Evolutionary conservation across 2,888 invertebrate species (phyloP), one percentile per base, ranked within the genome.

Genomic region (Neuroscelio doddi): DNA sequence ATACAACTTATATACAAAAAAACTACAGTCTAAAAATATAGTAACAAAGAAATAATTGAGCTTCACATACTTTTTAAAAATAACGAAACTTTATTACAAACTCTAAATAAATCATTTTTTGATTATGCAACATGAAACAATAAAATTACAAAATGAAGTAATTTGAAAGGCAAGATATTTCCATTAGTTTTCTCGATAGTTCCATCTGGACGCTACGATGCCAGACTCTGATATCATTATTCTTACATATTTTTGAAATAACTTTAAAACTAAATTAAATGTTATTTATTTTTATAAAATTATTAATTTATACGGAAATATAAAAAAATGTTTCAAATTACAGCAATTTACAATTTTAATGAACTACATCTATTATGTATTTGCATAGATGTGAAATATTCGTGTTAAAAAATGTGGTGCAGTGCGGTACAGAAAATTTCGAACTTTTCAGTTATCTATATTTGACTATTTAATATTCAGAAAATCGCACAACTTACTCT

Each of bases 111-210:
- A 30, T 10, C 8, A 8, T 36, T 36, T 14, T 15, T 14, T 16
- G 7, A 9, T n/a, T 14, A 10, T n/a, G 2, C 2, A n/a, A n/a
- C n/a, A n/a, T 36, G n/a, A 36, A 36, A 36, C n/a, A 15, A 32
- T 32, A 3, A 9, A 32, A 9, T 3, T 5, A 36, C n/a, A 36
- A 36, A 36, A 36, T 36, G 8, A 8, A 26, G 5, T 26, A 53
- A 47, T 49, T 62, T 17, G 68, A 79, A 80, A 80, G 78, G 77
- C 80, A 80, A 79, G 74, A 78, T 78, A 78, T 76, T 76, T 76
- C 70, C 76, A 64, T 81, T 81, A 80, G 81, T 81, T 81, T 81
- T 79, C 73, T 72, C 70, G 73, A 56, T 70, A 77, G 73, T 71
- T 66, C 71, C 74, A 78, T 70, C 72, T 73, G 75, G 73, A 78